Evolutionary conservation across 2,888 invertebrate genomes (phyloP).

Genomic region (Drepanosiphum platanoidis): DNA sequence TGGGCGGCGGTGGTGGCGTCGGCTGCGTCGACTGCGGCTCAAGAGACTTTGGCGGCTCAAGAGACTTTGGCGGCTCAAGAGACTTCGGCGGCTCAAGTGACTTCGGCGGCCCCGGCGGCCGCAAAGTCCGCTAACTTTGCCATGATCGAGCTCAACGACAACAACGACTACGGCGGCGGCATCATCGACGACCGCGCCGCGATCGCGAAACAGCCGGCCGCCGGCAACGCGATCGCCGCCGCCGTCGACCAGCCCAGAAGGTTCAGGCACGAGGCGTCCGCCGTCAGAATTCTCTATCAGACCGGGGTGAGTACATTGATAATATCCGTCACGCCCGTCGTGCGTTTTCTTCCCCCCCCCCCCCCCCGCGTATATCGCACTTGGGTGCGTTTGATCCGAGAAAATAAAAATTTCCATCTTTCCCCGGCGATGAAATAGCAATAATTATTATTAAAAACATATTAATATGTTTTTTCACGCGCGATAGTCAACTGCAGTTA

Average conservation of each 20-base stretch:
- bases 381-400: too few species aligned
- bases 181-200: not conserved
- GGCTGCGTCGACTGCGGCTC: not conserved
- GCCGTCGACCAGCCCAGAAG: slow-evolving; percentile 38
- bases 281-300: slow-evolving; percentile 34
- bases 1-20: too few species aligned
- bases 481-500: too few species aligned
- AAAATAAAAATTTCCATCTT: too few species aligned
- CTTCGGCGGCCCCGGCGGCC: not conserved
- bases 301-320: slow-evolving; percentile 37
- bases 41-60: not conserved
- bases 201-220: not conserved
- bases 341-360: too few species aligned
- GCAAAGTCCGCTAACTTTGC: not conserved
- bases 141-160: not conserved
- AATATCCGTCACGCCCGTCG: too few species aligned
- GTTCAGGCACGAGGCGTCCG: slow-evolving; percentile 53
- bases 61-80: not conserved
- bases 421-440: too few species aligned
- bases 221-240: not conserved
- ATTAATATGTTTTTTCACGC: too few species aligned
- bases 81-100: not conserved
- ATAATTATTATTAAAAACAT: too few species aligned
- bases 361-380: too few species aligned
- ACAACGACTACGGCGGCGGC: not conserved